Evolutionary conservation across 2,888 invertebrate species (phyloP).

Genomic region (Pilophorus perplexus): DNA sequence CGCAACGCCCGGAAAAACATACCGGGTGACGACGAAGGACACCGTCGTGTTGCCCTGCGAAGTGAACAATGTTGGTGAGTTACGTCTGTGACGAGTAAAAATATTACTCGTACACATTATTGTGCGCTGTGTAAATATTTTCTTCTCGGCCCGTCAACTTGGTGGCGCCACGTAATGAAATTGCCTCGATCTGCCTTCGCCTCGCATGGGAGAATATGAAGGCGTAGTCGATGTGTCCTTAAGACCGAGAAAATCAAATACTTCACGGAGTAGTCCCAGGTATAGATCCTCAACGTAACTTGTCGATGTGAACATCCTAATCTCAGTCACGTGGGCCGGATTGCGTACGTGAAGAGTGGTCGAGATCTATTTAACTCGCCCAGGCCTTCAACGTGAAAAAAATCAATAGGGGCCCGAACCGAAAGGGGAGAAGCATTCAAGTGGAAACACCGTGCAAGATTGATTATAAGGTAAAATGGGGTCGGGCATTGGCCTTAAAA

Average conservation of each 20-base stretch:
- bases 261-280: too few relatives aligned
- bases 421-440: slow-evolving; percentile 13
- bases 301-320: slow-evolving; percentile 24
- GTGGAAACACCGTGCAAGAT: slow-evolving; percentile 36
- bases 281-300: too few relatives aligned
- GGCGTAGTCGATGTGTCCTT: too few relatives aligned
- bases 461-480: slow-evolving; percentile 36
- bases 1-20: slow-evolving; percentile 54
- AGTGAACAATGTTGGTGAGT: slow-evolving; percentile 59
- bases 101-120: slow-evolving; percentile 1
- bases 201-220: too few relatives aligned
- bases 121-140: too few relatives aligned
- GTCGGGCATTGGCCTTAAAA: slow-evolving; percentile 28
- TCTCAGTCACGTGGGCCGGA: slow-evolving; percentile 25
- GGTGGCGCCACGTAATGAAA: too few relatives aligned
- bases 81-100: neutral
- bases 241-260: too few relatives aligned
- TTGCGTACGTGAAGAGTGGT: slow-evolving; percentile 34
- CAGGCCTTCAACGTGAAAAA: neutral
- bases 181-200: too few relatives aligned
- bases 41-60: slow-evolving; percentile 60
- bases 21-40: slow-evolving; percentile 59
- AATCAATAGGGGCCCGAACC: slow-evolving; percentile 26
- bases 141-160: too few relatives aligned
- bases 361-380: slow-evolving; percentile 20